A percentile compares a stretch with the other conserved stretches of the same genome.
Conservation (phyloP, 2,888 invertebrate species). For the Pollenia angustigena region DNA sequence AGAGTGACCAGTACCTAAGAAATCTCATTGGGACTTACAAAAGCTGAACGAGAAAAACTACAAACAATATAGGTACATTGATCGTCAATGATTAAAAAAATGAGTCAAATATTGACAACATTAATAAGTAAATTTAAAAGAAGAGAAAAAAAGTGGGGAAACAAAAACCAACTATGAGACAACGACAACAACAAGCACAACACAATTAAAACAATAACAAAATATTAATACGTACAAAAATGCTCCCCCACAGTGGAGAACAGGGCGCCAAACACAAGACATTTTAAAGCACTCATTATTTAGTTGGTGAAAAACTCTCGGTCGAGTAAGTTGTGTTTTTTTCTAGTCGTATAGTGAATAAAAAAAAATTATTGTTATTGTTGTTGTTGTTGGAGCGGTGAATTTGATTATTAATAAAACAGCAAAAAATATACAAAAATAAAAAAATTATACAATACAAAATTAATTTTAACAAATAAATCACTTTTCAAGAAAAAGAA, state of each 20-base stretch:
- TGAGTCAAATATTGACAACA: conserved; percentile 1
- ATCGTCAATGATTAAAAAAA: not conserved
- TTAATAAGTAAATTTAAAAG: not conserved
- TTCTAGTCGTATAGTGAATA: not conserved
- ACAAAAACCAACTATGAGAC: conserved; percentile 10
- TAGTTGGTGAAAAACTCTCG: conserved; percentile 81
- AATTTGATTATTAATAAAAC: conserved; percentile 37
- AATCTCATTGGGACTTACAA: too few species aligned
- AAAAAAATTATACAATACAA: conserved; percentile 29
- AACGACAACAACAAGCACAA: not conserved
- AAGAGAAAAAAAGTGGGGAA: conserved; percentile 2
- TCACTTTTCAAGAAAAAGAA: not conserved
- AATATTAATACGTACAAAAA: not conserved
- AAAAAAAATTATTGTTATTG: not conserved
- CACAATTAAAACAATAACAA: not conserved
- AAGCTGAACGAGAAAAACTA: not conserved
- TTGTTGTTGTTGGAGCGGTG: conserved; percentile 52
- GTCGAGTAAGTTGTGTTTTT: conserved; percentile 78
- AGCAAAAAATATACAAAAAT: not conserved
- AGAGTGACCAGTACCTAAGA: too few species aligned
- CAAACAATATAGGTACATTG: not conserved
- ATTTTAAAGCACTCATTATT: conserved; percentile 65
- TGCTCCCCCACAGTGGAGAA: conserved; percentile 66
- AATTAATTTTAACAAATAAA: conserved; percentile 22
- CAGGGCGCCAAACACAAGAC: conserved; percentile 40